Conservation (phyloP, 2,888 invertebrate genomes). For the Pandemis cinnamomeana region DNA sequence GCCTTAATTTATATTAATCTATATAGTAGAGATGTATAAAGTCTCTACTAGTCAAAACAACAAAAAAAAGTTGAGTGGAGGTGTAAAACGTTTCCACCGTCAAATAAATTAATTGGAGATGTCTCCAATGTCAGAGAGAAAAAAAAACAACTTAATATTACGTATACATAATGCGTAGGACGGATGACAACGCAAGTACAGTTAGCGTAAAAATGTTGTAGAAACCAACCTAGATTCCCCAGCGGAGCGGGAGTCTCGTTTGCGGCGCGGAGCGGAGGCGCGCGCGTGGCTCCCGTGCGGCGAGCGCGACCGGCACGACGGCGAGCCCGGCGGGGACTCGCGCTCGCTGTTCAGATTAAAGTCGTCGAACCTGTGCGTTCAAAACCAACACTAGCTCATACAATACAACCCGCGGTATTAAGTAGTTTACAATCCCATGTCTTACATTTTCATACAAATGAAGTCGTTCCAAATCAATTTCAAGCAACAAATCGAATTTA, state of each 20-base stretch:
- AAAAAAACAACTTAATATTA: too few relatives aligned
- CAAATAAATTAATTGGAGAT: too few relatives aligned
- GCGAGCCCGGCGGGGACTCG: conserved; percentile 62
- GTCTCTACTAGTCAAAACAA: too few relatives aligned
- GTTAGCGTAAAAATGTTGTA: neutral
- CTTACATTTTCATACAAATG: too few relatives aligned
- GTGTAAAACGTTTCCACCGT: too few relatives aligned
- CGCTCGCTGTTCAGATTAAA: conserved; percentile 82
- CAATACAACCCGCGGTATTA: neutral
- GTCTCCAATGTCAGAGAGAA: too few relatives aligned
- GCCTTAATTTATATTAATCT: too few relatives aligned
- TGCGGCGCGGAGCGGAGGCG: conserved; percentile 66
- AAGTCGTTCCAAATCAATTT: neutral
- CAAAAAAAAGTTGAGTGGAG: too few relatives aligned
- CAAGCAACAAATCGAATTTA: neutral
- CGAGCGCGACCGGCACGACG: conserved; percentile 65
- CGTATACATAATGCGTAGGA: too few relatives aligned
- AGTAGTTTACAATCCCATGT: too few relatives aligned
- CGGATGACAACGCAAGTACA: too few relatives aligned
- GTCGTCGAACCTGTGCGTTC: conserved; percentile 73
- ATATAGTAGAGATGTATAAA: too few relatives aligned
- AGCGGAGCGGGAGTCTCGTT: conserved; percentile 74
- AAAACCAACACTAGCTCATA: neutral
- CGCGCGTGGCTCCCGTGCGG: conserved; percentile 60
- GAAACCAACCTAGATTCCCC: conserved; percentile 69